These are phyloP conservation scores for Cantharis flavilabris DNA, from an alignment of 2,888 invertebrate species.

Conservation along the genomic window DNA sequence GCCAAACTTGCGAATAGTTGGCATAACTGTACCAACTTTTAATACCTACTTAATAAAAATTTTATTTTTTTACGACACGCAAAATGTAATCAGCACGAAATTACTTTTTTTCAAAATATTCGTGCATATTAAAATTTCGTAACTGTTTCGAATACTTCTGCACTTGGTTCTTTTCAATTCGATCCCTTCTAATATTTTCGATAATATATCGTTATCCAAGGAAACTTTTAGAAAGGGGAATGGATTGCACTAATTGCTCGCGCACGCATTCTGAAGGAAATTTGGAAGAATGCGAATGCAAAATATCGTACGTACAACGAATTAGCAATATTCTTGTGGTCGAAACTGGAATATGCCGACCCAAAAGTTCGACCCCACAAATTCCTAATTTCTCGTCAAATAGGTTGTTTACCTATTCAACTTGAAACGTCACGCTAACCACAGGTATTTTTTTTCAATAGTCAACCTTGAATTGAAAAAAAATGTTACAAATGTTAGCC, in stretches of 20 bases:
- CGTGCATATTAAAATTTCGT: not conserved
- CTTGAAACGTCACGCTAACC: not conserved
- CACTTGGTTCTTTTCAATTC: not conserved
- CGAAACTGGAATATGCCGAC: not conserved
- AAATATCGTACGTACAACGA: not conserved
- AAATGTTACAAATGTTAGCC: not conserved
- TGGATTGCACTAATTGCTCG: not conserved
- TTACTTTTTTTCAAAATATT: not conserved
- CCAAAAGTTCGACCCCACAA: not conserved
- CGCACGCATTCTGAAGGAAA: not conserved
- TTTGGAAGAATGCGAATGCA: not conserved
- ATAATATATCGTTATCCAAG: not conserved
- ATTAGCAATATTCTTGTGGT: not conserved
- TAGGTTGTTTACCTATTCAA: not conserved
- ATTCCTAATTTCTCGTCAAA: not conserved
- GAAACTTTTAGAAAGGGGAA: not conserved
- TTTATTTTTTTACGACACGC: not conserved
- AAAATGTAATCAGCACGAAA: not conserved
- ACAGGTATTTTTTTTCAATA: not conserved
- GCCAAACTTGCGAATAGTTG: not conserved
- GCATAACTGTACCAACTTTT: not conserved
- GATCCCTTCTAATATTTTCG: not conserved
- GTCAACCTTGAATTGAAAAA: not conserved
- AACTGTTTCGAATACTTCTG: not conserved
- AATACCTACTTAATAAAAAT: not conserved